A percentile compares a stretch with the other conserved stretches of the same genome.
Conservation (phyloP, 2,113 vertebrate species). For the Pseudonaja textilis region DNA sequence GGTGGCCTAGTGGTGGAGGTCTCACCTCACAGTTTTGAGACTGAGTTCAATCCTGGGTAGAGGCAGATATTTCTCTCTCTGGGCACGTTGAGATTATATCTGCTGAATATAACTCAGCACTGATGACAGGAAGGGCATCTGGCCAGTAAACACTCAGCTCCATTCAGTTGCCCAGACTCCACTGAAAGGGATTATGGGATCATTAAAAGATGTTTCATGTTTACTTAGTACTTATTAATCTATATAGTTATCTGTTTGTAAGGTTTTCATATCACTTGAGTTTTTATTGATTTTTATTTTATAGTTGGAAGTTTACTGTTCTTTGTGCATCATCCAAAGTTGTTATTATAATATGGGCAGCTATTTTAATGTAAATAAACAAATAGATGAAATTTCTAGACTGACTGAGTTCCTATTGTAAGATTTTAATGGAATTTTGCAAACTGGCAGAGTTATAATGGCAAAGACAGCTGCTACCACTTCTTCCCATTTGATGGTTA, state of each 20-base stretch:
- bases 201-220: not conserved
- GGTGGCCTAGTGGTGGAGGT: no score
- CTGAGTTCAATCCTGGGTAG: no score
- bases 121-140: no score
- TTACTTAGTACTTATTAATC: not conserved
- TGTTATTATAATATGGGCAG: not conserved
- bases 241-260: not conserved
- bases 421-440: not conserved
- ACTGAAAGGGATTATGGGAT: no score
- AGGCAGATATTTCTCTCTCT: no score
- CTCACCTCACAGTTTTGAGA: no score
- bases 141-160: no score
- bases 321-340: not conserved
- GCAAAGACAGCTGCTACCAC: not conserved
- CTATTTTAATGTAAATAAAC: not conserved
- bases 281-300: not conserved
- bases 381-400: not conserved
- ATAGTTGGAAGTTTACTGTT: not conserved
- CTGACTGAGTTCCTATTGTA: not conserved
- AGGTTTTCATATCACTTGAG: not conserved
- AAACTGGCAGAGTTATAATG: not conserved
- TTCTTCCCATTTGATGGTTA: not conserved
- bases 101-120: no score
- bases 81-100: no score
- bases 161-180: no score